Percentiles rank a stretch among this genome's conserved stretches.
Evolutionary conservation across 2,797 vertebrate species (phyloP).

Genomic region (Lerista edwardsae): DNA sequence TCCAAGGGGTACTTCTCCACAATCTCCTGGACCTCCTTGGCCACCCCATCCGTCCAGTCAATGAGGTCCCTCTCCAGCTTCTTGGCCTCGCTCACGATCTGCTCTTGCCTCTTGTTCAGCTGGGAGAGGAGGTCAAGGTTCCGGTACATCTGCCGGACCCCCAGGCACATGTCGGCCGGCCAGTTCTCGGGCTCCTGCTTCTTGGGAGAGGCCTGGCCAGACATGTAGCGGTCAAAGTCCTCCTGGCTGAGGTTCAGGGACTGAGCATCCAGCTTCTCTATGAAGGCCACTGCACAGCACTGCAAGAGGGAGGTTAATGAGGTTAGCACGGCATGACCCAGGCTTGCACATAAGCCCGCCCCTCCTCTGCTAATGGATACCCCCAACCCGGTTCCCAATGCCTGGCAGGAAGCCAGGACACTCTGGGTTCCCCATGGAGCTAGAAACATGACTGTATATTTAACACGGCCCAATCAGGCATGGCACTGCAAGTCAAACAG

Average conservation of each 20-base stretch:
- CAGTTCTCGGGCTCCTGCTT: conserved; percentile 82
- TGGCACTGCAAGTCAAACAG: background rate
- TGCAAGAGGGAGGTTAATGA: conserved; percentile 57
- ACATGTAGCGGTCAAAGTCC: conserved; percentile 97
- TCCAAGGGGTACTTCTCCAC: conserved; percentile 90
- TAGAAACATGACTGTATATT: background rate
- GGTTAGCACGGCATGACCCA: background rate
- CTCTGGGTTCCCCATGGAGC: background rate
- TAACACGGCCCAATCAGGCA: background rate
- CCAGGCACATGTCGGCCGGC: conserved; percentile 75
- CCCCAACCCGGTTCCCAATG: background rate
- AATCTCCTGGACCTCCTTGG: conserved; percentile 87
- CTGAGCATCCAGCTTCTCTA: conserved; percentile 96
- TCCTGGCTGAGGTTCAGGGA: conserved; percentile 93
- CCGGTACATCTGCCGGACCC: conserved; percentile 86
- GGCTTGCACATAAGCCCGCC: too few species aligned
- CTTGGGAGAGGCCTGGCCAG: conserved; percentile 88
- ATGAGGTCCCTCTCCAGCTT: conserved; percentile 88
- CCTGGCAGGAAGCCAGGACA: background rate
- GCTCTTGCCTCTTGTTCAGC: conserved; percentile 86
- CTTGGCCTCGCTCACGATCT: conserved; percentile 84
- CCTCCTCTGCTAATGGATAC: background rate
- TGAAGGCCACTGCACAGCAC: conserved; percentile 97
- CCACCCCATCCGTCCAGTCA: conserved; percentile 87
- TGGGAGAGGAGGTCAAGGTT: conserved; percentile 89